phyloP scores from a whole-genome alignment of 2,888 invertebrate species.

The Salpingus planirostris region DNA sequence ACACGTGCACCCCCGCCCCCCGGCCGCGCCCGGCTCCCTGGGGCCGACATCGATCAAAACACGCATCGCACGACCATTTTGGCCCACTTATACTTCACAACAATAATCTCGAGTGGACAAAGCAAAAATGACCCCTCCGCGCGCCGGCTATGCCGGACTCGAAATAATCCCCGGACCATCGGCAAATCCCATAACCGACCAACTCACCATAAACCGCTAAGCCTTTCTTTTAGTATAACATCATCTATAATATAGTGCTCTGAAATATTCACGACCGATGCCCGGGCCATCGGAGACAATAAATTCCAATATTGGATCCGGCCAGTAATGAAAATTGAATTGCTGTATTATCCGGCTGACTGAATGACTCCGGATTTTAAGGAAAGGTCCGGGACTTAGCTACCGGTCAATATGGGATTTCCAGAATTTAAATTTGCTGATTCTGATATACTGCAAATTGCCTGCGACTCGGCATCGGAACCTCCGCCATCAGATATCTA shows the following conservation, averaged over 20 bases:
- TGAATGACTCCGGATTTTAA: slow-evolving; percentile 27
- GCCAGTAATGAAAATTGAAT: slow-evolving; percentile 29
- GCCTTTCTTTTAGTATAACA: no score
- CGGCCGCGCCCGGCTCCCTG: slow-evolving; percentile 12
- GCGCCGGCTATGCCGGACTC: no score
- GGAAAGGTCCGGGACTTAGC: slow-evolving; percentile 29
- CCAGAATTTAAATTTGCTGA: slow-evolving; percentile 40
- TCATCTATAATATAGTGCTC: not conserved
- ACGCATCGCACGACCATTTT: slow-evolving; percentile 13
- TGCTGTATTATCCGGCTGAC: slow-evolving; percentile 28
- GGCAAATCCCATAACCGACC: no score
- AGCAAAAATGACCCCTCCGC: no score
- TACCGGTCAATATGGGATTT: slow-evolving; percentile 39
- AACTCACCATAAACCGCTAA: no score
- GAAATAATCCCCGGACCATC: no score
- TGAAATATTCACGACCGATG: not conserved
- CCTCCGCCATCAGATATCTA: no score
- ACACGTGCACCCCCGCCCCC: slow-evolving; percentile 25
- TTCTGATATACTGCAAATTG: slow-evolving; percentile 37
- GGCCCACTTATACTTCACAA: no score
- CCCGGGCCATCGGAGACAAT: not conserved
- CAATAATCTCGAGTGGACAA: slow-evolving; percentile 18
- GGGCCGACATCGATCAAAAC: slow-evolving; percentile 20
- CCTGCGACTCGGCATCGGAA: no score
- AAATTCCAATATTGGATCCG: slow-evolving; percentile 24